Evolutionary conservation across 1,140 invertebrate genomes (phyloP), one percentile per base, ranked within the genome.

Genomic region (Schlechtendalia chinensis): DNA sequence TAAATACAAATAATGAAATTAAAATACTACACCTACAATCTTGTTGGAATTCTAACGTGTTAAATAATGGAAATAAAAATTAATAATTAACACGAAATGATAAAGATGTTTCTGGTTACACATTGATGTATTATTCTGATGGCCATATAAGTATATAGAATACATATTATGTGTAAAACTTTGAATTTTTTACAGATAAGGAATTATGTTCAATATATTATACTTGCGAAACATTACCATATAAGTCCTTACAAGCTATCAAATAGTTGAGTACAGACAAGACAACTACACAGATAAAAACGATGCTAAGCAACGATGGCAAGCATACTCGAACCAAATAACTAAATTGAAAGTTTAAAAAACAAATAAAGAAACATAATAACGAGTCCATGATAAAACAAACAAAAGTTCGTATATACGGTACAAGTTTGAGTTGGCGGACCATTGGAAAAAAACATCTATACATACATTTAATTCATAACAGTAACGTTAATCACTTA

Each of bases 241-340:
- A 77, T 59, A 77, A 45, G 72, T 77, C 22, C 72, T 22, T 59
- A 77, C 72, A 22, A 58, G 17, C 54, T 22, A 45, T 5, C n/a
- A 17, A 11, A 47, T 16, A 19, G 22, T 59, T 39, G 5, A 5
- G 2, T 19, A 32, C 10, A 19, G 16, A 24, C 3, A 50, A 47
- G n/a, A 71, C 4, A 22, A 14, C 2, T 1, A 32, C 1, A 54
- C 6, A 54, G 50, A 17, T 53, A 1, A 11, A 72, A 72, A 72
- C 29, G 19, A 53, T 22, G 0, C 11, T 39, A 5, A 14, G n/a
- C 22, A 39, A n/a, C 58, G 27, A 32, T 39, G 27, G 6, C n/a
- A 3, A 14, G 14, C 50, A 1, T 22, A 45, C 1, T 14, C 8
- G 1, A 14, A 67, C 1, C 2, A 32, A 45, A 69, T 22, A 69